These are phyloP conservation scores for Heliothis virescens DNA, from an alignment of 1,140 invertebrate species.

Conservation along the genomic window DNA sequence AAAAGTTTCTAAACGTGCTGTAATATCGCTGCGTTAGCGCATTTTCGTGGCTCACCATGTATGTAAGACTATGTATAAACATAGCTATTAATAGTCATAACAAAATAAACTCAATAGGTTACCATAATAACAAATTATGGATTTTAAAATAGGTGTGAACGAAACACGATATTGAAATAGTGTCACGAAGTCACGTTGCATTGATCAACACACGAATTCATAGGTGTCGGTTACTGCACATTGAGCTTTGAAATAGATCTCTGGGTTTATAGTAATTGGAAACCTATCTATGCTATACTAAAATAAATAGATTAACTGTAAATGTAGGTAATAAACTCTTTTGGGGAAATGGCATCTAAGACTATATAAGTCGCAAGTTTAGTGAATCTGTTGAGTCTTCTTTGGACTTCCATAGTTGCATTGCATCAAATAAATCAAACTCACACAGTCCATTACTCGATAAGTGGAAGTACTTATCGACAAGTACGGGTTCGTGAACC, in stretches of 20 bases:
- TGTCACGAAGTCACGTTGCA: slow-evolving; percentile 32
- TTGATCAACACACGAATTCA: slow-evolving; percentile 30
- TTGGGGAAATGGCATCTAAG: neutral
- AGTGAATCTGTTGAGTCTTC: too few species aligned
- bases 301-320: neutral
- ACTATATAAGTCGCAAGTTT: too few species aligned
- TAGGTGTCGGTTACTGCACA: slow-evolving; percentile 24
- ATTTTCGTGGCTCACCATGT: too few species aligned
- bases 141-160: slow-evolving; percentile 14
- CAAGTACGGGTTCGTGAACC: too few species aligned
- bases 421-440: too few species aligned
- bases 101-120: neutral
- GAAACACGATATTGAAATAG: neutral
- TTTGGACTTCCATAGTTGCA: too few species aligned
- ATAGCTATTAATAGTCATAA: neutral
- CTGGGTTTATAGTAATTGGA: slow-evolving; percentile 29
- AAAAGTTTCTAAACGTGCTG: too few species aligned
- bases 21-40: too few species aligned
- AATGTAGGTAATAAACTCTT: neutral
- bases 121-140: neutral
- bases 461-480: too few species aligned
- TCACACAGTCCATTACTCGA: too few species aligned
- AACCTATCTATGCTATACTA: neutral
- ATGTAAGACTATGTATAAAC: too few species aligned
- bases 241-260: slow-evolving; percentile 42